These are phyloP conservation scores for Drosophila jambulina DNA, from an alignment of 1,140 invertebrate species.

Conservation along the genomic window DNA sequence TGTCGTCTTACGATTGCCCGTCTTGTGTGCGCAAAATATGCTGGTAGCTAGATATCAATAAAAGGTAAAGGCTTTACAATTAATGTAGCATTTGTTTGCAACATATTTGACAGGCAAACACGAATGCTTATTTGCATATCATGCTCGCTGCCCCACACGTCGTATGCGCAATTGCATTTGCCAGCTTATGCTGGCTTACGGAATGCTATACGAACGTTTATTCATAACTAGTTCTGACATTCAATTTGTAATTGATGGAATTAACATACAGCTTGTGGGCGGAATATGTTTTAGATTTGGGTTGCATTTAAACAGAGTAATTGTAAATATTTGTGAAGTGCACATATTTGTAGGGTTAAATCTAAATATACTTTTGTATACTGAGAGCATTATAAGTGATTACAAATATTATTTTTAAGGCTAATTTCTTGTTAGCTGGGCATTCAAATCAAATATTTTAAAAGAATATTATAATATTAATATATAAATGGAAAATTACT, in stretches of 20 bases:
- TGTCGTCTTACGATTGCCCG: constrained; percentile 15
- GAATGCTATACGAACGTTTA: constrained; percentile 3
- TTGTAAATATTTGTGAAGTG: constrained; percentile 6
- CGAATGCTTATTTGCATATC: constrained; percentile 22
- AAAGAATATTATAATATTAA: not conserved
- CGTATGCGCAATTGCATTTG: constrained; percentile 34
- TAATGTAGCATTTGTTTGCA: constrained; percentile 26
- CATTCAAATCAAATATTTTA: not conserved
- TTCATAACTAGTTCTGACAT: constrained; percentile 21
- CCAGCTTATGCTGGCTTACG: constrained; percentile 41
- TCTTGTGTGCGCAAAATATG: constrained; percentile 4
- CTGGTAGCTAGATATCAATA: constrained; percentile 9
- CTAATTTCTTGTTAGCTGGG: not conserved
- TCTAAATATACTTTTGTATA: not conserved
- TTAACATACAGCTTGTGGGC: constrained; percentile 12
- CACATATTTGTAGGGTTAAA: not conserved
- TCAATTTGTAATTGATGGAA: constrained; percentile 43
- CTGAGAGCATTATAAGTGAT: not conserved
- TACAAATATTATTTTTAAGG: not conserved
- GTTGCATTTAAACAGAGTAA: not conserved
- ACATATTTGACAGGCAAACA: constrained; percentile 33
- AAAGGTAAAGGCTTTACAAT: constrained; percentile 23
- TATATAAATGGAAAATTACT: not conserved
- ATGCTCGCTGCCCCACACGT: constrained; percentile 22
- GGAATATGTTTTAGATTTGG: constrained; percentile 15